Evolutionary conservation across 2,113 vertebrate species (phyloP), one percentile per base, ranked within the genome.

Genomic region (Columba janthina): DNA sequence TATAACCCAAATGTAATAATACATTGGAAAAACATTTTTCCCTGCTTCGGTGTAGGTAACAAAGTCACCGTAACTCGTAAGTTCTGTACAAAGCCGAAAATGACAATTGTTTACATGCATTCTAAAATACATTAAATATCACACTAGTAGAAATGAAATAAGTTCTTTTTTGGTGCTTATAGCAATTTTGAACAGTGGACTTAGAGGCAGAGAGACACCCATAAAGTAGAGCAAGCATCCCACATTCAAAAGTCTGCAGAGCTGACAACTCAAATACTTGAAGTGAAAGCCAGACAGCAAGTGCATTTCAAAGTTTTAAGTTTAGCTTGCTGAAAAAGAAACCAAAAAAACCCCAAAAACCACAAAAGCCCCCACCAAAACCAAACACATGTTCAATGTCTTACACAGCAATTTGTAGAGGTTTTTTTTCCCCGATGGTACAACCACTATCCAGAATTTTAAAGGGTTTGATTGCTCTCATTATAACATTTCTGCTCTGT

Each of bases 401-500:
- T 72, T 73, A 65, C 34, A 80, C 28, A 76, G 42, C 18, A 85
- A 54, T 60, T 44, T 81, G 56, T 31, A 28, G 17, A 17, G 16
- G 7, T 53, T 38, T 46, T 7, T 51, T 8, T 31, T 8, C 18
- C 44, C 0, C 18, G 1, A 36, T 20, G 15, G 50, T 64, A 54
- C 44, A 96, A 60, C 22, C 54, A 54, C 42, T 70, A 44, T 7
- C 53, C 46, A 75, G 60, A 61, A 69, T 60, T 91, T 38, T 58
- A 44, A 93, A 88, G 60, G 31, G 40, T 57, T 90, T 94, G 65
- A 96, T 82, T 91, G 71, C 77, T 65, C 26, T 66, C 56, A 89
- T 88, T 95, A 78, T 61, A 88, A 86, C 44, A 57, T 28, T 51
- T 40, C 44, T 48, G 21, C 38, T 79, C 28, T 5, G 7, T 46